Evolutionary conservation across 2,113 vertebrate species (phyloP).

Genomic region (Columba livia): DNA sequence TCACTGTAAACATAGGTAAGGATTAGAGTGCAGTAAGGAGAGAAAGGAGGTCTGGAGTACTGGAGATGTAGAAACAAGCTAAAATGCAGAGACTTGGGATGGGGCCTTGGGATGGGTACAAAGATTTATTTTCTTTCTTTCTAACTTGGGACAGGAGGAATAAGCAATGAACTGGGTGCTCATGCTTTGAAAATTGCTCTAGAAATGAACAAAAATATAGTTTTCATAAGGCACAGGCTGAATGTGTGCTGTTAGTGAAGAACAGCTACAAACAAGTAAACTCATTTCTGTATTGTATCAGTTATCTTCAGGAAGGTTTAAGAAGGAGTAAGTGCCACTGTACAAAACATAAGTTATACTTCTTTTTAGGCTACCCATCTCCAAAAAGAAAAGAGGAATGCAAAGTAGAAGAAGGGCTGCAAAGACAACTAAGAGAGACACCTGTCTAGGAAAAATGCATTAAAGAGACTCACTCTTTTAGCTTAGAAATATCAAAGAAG

Average conservation of each 20-base stretch:
- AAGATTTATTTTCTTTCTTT: background rate
- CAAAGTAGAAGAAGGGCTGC: background rate
- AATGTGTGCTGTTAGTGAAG: background rate
- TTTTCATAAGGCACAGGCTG: background rate
- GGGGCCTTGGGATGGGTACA: background rate
- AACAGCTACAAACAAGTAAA: background rate
- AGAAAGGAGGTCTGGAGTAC: background rate
- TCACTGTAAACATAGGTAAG: background rate
- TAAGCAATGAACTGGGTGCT: background rate
- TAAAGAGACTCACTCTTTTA: background rate
- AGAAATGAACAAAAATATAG: background rate
- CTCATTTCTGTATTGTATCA: background rate
- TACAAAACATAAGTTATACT: background rate
- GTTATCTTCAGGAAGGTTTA: background rate
- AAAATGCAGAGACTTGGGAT: background rate
- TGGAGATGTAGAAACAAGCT: background rate
- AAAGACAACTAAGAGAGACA: background rate
- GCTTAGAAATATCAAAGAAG: background rate
- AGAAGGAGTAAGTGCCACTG: background rate
- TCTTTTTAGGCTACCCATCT: background rate
- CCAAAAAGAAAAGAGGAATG: background rate
- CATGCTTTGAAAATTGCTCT: background rate
- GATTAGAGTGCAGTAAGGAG: background rate
- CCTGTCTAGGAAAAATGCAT: background rate
- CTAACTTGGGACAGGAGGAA: fast-evolving